Conservation (phyloP, 1,140 invertebrate species). For the Cataglyphis hispanica region DNA sequence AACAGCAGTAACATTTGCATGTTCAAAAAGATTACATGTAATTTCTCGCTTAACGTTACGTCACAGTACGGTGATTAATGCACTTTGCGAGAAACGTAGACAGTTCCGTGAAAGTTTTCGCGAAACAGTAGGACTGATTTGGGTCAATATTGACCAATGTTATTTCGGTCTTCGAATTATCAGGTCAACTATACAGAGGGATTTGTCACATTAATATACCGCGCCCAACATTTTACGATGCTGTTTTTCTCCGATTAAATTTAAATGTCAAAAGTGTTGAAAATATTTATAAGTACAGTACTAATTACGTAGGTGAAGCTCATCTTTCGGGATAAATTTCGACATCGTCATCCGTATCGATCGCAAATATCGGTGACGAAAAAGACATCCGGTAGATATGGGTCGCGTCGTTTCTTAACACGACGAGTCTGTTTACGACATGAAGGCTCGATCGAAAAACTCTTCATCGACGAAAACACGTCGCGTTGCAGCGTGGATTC, state of each 20-base stretch:
- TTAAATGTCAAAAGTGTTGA: neutral
- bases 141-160: constrained; percentile 6
- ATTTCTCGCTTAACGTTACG: constrained; percentile 35
- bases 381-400: neutral
- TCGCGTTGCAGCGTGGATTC: constrained; percentile 18
- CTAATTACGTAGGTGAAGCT: neutral
- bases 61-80: neutral
- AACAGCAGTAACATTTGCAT: constrained; percentile 23
- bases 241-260: neutral
- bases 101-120: neutral
- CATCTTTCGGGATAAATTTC: neutral
- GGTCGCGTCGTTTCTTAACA: neutral
- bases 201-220: neutral
- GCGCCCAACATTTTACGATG: neutral
- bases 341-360: neutral
- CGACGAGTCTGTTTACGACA: neutral
- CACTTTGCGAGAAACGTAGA: neutral
- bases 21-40: constrained; percentile 19
- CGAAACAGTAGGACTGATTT: constrained; percentile 1
- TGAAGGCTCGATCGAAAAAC: neutral
- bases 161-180: neutral
- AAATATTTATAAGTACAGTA: neutral
- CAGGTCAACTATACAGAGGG: neutral
- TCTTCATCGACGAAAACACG: constrained; percentile 31
- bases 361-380: neutral